Evolutionary conservation across 1,140 invertebrate genomes (phyloP).

Genomic region (Sycobia sp.): DNA sequence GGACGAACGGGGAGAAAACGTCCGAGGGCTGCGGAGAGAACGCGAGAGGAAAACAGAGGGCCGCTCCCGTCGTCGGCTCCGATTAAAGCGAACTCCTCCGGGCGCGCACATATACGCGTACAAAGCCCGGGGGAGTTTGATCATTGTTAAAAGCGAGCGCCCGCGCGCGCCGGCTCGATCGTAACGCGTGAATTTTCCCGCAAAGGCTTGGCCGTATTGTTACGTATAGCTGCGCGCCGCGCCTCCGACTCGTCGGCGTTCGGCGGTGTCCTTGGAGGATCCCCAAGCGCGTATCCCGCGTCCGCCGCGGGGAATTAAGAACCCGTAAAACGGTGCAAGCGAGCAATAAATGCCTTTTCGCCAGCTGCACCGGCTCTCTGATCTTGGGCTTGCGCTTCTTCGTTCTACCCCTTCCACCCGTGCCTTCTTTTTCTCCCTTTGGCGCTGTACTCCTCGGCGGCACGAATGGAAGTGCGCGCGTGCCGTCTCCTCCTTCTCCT

Average conservation of each 20-base stretch:
- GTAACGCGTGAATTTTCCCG: too few relatives aligned
- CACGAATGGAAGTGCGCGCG: background rate
- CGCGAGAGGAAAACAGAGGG: too few relatives aligned
- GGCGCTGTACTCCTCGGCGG: background rate
- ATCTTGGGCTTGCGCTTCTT: constrained; percentile 18
- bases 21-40: too few relatives aligned
- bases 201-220: too few relatives aligned
- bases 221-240: background rate
- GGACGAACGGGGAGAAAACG: too few relatives aligned
- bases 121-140: too few relatives aligned
- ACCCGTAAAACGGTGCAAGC: constrained; percentile 53
- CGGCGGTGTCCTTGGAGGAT: background rate
- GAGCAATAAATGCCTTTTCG: constrained; percentile 57
- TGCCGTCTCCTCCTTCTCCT: too few relatives aligned
- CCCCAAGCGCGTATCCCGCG: background rate
- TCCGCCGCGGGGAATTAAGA: constrained; percentile 50
- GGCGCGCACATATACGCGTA: too few relatives aligned
- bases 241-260: background rate
- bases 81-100: too few relatives aligned
- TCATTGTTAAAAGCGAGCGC: too few relatives aligned
- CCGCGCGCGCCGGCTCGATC: too few relatives aligned
- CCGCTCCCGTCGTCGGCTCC: too few relatives aligned
- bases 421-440: constrained; percentile 19
- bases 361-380: constrained; percentile 45
- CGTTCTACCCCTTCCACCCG: constrained; percentile 27